These are phyloP conservation scores for Amyelois transitella DNA, from an alignment of 1,140 invertebrate genomes.

Conservation along the genomic window DNA sequence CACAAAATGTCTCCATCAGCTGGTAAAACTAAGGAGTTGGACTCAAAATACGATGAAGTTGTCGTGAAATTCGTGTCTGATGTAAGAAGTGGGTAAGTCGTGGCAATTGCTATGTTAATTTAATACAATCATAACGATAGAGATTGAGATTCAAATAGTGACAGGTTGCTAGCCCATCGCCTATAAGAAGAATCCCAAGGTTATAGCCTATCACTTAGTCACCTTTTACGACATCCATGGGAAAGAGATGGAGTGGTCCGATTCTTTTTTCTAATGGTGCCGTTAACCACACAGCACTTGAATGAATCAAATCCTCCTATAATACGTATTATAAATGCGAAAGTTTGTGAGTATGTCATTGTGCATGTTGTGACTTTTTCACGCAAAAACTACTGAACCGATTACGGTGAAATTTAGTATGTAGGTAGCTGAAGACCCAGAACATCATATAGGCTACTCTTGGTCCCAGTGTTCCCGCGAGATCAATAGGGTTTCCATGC, in stretches of 20 bases:
- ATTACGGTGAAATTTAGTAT: too few species aligned
- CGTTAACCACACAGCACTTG: neutral
- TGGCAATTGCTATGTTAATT: neutral
- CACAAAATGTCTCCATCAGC: conserved; percentile 29
- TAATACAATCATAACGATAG: neutral
- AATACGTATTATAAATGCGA: neutral
- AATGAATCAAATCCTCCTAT: neutral
- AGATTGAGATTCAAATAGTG: neutral
- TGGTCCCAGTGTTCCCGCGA: neutral
- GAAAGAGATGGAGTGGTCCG: too few species aligned
- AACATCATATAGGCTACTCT: too few species aligned
- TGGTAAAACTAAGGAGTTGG: conserved; percentile 32
- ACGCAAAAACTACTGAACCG: too few species aligned
- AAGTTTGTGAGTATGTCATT: too few species aligned
- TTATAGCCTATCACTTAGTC: too few species aligned
- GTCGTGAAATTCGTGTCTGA: conserved; percentile 50
- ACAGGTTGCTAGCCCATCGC: too few species aligned
- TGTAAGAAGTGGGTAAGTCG: conserved; percentile 34
- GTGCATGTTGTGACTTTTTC: neutral
- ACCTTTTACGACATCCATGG: too few species aligned
- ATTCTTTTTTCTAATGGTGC: too few species aligned
- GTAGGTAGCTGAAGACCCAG: too few species aligned
- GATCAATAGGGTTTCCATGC: too few species aligned
- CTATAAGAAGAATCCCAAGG: too few species aligned
- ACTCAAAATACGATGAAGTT: conserved; percentile 38